Evolutionary conservation across 2,113 vertebrate genomes (phyloP).

Genomic region (Mormoops blainvillei): DNA sequence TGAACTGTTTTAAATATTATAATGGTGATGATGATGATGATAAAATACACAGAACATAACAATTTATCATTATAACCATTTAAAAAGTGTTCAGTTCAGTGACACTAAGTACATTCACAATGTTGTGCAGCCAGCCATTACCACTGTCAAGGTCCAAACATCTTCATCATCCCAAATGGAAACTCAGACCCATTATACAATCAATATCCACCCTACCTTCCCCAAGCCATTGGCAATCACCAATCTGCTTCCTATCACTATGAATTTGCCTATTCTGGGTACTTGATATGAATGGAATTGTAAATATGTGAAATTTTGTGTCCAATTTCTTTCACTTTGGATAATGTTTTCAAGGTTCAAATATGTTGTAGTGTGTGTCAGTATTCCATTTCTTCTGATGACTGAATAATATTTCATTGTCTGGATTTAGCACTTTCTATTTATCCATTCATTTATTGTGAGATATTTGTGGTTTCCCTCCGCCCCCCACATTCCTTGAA

Average conservation of each 20-base stretch:
- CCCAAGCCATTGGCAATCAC: not conserved
- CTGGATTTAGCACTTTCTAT: not conserved
- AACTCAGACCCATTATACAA: not conserved
- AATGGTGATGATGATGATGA: not conserved
- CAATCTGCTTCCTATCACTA: not conserved
- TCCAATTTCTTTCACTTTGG: not conserved
- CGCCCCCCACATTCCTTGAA: not conserved
- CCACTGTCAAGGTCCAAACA: not conserved
- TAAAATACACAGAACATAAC: not conserved
- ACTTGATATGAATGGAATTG: not conserved
- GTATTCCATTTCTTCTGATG: not conserved
- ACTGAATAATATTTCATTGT: not conserved
- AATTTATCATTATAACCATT: not conserved
- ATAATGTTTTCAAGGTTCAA: not conserved
- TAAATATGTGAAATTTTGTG: not conserved
- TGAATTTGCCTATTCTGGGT: not conserved
- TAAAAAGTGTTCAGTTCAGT: not conserved
- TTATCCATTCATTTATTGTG: not conserved
- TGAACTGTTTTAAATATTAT: not conserved
- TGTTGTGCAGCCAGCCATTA: not conserved
- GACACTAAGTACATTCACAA: not conserved
- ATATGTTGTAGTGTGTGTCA: not conserved
- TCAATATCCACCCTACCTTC: not conserved
- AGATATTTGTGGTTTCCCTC: not conserved
- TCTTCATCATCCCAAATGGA: not conserved